These are phyloP conservation scores for Muschampia staudingeri DNA, from an alignment of 2,888 invertebrate genomes.

Conservation along the genomic window DNA sequence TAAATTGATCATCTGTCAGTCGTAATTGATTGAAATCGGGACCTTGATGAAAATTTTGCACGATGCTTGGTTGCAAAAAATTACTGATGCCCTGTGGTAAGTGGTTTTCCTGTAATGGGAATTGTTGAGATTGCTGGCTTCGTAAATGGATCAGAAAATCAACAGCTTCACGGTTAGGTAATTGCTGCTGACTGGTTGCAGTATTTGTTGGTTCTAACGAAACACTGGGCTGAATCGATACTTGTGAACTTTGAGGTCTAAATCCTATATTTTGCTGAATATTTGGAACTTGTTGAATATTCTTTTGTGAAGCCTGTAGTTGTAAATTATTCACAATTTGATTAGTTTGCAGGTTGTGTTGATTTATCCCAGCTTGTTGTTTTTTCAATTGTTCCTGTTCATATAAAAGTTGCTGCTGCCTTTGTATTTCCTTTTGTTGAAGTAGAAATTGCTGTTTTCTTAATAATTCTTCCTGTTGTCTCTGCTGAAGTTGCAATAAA, in stretches of 20 bases:
- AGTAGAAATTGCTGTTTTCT: conserved; percentile 92
- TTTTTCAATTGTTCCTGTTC: conserved; percentile 77
- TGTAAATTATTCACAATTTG: conserved; percentile 81
- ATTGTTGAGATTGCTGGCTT: conserved; percentile 85
- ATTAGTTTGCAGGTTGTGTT: conserved; percentile 79
- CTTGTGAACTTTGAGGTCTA: conserved; percentile 78
- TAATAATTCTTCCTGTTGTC: conserved; percentile 93
- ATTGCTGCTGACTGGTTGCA: conserved; percentile 89
- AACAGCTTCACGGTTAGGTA: conserved; percentile 91
- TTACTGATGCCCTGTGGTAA: conserved; percentile 85
- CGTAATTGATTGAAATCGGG: conserved; percentile 80
- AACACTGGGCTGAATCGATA: conserved; percentile 90
- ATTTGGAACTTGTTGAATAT: conserved; percentile 77
- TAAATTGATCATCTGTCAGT: conserved; percentile 76
- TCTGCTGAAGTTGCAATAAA: conserved; percentile 92
- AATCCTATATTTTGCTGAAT: conserved; percentile 75
- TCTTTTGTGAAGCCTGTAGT: conserved; percentile 74
- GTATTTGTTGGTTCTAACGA: conserved; percentile 78
- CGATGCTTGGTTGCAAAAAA: conserved; percentile 81
- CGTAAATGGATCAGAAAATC: conserved; percentile 89
- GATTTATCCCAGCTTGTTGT: conserved; percentile 78
- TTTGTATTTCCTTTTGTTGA: conserved; percentile 86
- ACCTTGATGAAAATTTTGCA: conserved; percentile 79
- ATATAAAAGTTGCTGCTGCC: conserved; percentile 77
- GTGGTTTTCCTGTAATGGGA: conserved; percentile 88